These are phyloP conservation scores for Paracentrotus lividus DNA, from an alignment of 53 echinoderm and acorn worm genomes.

Conservation along the genomic window DNA sequence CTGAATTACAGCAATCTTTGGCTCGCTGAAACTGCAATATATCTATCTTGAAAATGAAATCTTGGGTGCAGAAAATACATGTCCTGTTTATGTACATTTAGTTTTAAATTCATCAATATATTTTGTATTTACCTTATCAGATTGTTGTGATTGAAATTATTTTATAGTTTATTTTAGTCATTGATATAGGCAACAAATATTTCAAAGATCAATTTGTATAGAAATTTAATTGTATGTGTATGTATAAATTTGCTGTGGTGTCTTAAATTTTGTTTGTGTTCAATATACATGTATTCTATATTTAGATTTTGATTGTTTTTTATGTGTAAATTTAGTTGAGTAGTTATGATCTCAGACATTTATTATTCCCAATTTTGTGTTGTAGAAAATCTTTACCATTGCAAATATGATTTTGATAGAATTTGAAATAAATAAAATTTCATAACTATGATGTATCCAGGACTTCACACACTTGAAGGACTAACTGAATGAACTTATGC, in stretches of 20 bases:
- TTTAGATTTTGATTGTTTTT: slow-evolving; percentile 37
- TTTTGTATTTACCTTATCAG: background rate
- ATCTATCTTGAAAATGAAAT: background rate
- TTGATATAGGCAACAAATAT: background rate
- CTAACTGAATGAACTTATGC: too few relatives aligned
- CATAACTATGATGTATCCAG: too few relatives aligned
- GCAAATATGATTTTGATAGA: background rate
- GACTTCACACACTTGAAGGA: too few relatives aligned
- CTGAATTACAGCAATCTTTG: background rate
- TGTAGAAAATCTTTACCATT: background rate
- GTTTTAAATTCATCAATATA: background rate
- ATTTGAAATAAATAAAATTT: slow-evolving; percentile 26
- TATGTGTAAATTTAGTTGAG: slow-evolving; percentile 46
- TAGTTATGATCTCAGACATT: too few relatives aligned
- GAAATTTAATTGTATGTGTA: background rate
- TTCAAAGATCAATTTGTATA: background rate
- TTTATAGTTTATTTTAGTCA: too few relatives aligned
- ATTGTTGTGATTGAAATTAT: background rate
- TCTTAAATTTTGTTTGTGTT: background rate
- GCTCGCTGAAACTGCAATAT: slow-evolving; percentile 41
- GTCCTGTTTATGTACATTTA: background rate
- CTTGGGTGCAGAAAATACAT: background rate
- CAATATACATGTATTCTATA: slow-evolving; percentile 7
- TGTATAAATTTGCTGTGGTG: slow-evolving; percentile 42
- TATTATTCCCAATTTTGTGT: background rate